Evolutionary conservation across 2,113 vertebrate species (phyloP), one percentile per base, ranked within the genome.

Genomic region (Pycnonotus jocosus): DNA sequence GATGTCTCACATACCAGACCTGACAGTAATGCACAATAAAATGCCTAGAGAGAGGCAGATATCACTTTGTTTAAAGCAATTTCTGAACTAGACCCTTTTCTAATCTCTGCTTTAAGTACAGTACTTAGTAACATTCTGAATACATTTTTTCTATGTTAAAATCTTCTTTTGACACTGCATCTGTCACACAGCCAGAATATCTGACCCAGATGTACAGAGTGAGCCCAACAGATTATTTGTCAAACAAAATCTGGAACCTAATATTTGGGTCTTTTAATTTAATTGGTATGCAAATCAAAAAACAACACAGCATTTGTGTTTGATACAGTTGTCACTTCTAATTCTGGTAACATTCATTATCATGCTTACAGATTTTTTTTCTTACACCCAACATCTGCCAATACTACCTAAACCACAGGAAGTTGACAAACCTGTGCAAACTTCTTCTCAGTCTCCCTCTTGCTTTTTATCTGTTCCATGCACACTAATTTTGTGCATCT

Each of bases 221-320:
- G 99, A 98, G 95, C 98, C 98, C 97, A 97, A 97, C 97, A 98
- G 98, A 99, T 99, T 99, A 99, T 99, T 99, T 99, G 98, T 98
- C 97, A 98, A 97, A 98, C 98, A 98, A 98, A 98, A 99, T 98
- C 98, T 98, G 98, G 97, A 99, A 98, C 97, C 97, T 93, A 98
- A 96, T 98, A 98, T 97, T 98, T 98, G 94, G 97, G 97, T 95
- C 93, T 97, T 97, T 97, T 96, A 97, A 97, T 97, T 97, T 98
- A 98, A 98, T 98, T 98, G 96, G 97, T 97, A 97, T 98, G 98
- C 98, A 98, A 98, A 98, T 97, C 92, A 95, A 97, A 97, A 98
- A 98, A 98, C 98, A 98, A 96, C 97, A 96, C 95, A 97, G 95
- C 98, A 97, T 98, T 98, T 98, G 97, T 97, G 97, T 98, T 98